These are phyloP conservation scores for Harpagifer antarcticus DNA, from an alignment of 2,797 vertebrate genomes.

Conservation along the genomic window DNA sequence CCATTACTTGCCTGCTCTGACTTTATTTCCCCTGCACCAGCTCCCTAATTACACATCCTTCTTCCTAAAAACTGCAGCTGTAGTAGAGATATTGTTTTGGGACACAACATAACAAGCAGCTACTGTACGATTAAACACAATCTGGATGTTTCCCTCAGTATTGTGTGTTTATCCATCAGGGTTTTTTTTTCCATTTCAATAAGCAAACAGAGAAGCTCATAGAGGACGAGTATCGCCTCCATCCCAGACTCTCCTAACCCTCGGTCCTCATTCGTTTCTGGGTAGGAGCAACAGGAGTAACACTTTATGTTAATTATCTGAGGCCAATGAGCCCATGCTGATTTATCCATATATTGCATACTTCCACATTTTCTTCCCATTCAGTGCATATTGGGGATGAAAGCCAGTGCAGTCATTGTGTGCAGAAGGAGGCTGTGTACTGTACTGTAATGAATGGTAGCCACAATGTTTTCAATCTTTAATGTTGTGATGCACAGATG, in stretches of 20 bases:
- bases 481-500: not conserved
- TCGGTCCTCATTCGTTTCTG: slow-evolving; percentile 57
- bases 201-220: slow-evolving; percentile 34
- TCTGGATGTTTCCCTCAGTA: slow-evolving; percentile 27
- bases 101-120: slow-evolving; percentile 31
- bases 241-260: slow-evolving; percentile 28
- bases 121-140: slow-evolving; percentile 36
- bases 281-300: slow-evolving; percentile 32
- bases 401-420: not conserved
- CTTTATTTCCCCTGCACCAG: slow-evolving; percentile 49
- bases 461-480: not conserved
- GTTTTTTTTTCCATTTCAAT: slow-evolving; percentile 33
- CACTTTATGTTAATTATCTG: slow-evolving; percentile 39
- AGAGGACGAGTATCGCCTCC: slow-evolving; percentile 27
- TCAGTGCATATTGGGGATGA: not conserved
- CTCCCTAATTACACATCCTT: slow-evolving; percentile 54
- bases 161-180: slow-evolving; percentile 41
- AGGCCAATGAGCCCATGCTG: slow-evolving; percentile 15
- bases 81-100: slow-evolving; percentile 26
- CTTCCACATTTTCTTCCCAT: slow-evolving; percentile 2
- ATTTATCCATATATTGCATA: slow-evolving; percentile 28
- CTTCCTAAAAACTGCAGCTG: slow-evolving; percentile 21
- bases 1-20: slow-evolving; percentile 45
- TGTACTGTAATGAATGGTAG: not conserved
- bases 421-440: not conserved